These are phyloP conservation scores for Sinella curviseta DNA, from an alignment of 1,140 invertebrate species.

Conservation along the genomic window DNA sequence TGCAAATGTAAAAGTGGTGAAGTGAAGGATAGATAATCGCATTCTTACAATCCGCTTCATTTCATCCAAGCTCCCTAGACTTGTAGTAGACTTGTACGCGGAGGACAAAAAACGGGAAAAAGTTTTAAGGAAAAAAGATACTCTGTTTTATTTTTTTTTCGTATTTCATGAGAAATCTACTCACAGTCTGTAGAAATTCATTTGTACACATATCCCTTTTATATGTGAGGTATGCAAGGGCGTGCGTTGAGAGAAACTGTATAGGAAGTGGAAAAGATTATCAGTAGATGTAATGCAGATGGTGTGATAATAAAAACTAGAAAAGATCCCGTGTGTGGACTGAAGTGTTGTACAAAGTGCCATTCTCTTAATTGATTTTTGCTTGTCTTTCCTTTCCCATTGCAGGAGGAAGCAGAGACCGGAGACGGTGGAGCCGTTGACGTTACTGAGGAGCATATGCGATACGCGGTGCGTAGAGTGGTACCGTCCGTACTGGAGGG, in stretches of 20 bases:
- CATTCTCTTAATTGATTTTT: slow-evolving; percentile 28
- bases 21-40: slow-evolving; percentile 16
- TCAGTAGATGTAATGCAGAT: background rate
- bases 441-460: slow-evolving; percentile 47
- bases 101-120: too few relatives aligned
- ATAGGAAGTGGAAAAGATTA: background rate
- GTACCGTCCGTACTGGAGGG: slow-evolving; percentile 61
- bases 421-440: background rate
- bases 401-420: slow-evolving; percentile 30
- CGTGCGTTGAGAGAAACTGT: background rate
- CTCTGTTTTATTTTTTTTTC: too few relatives aligned
- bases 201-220: too few relatives aligned
- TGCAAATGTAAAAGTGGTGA: slow-evolving; percentile 7
- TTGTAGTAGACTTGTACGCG: too few relatives aligned
- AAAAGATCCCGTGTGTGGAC: background rate
- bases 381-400: too few relatives aligned
- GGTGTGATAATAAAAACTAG: background rate
- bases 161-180: too few relatives aligned
- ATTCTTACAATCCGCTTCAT: slow-evolving; percentile 34
- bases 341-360: background rate
- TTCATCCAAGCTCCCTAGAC: too few relatives aligned
- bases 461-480: slow-evolving; percentile 52
- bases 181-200: too few relatives aligned
- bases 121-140: slow-evolving; percentile 11
- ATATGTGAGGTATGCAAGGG: too few relatives aligned